Evolutionary conservation across 2,888 invertebrate genomes (phyloP), one percentile per base, ranked within the genome.

Genomic region (Yponomeuta cagnagella): DNA sequence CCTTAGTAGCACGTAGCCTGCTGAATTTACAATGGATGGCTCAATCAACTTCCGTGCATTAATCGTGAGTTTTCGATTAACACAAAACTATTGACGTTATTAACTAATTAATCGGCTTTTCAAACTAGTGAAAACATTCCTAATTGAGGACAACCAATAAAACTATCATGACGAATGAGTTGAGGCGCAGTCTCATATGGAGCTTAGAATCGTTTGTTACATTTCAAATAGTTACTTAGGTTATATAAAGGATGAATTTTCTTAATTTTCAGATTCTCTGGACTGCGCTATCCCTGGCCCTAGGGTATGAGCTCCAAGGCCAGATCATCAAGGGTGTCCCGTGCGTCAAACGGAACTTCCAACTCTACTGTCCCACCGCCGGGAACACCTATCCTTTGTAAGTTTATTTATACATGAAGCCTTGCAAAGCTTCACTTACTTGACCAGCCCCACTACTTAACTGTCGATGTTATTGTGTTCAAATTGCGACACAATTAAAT

Each of bases 311-410:
- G 89, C 94, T 97, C 72, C 95, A 96, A 77, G 97, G 97, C 73
- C 97, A 97, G 87, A 94, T 97, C 76, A 96, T 97, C 80, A 93
- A 96, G 85, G 98, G 98, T 75, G 96, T 97, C 79, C 98, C 98
- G 73, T 98, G 98, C 88, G 96, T 98, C 82, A 97, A 97, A 88
- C 94, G 96, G 78, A 95, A 96, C 86, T 97, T 96, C 89, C 98
- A 98, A 86, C 93, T 98, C 72, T 97, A 96, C 88, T 98, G 98
- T 86, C 97, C 98, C 58, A 97, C 97, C 52, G 97, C 98, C 73
- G 98, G 98, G 76, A 97, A 96, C 83, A 96, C 96, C 73, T 98
- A 98, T 92, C 98, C 98, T 78, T 93, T 96, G 98, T 98, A 93
- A 96, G 96, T 94, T 71, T 70, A 52, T 52, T 15, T 63, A 58